Evolutionary conservation across 2,888 invertebrate genomes (phyloP).

Genomic region (Arge pagana): DNA sequence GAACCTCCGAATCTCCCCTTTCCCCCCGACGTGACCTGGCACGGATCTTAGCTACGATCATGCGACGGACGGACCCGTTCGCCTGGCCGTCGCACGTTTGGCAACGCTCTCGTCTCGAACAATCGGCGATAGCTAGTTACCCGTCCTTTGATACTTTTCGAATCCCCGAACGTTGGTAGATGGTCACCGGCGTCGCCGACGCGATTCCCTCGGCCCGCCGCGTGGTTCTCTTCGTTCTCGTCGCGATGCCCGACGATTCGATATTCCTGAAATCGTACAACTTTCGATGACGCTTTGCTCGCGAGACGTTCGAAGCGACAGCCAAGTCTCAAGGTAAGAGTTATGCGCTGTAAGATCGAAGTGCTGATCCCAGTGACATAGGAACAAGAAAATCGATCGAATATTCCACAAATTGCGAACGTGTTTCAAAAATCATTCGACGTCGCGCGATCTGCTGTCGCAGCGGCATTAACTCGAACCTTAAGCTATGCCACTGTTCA

Average conservation of each 20-base stretch:
- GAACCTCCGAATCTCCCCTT: no score
- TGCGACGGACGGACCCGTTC: no score
- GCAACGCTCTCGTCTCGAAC: no score
- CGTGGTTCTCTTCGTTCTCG: not conserved
- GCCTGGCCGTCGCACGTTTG: no score
- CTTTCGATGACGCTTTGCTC: not conserved
- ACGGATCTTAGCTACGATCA: no score
- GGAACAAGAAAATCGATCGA: not conserved
- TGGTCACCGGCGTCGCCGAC: constrained; percentile 7
- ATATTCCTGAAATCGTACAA: no score
- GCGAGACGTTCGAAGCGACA: not conserved
- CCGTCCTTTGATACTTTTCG: no score
- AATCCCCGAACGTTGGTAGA: no score
- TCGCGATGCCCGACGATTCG: not conserved
- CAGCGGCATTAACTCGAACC: constrained; percentile 48
- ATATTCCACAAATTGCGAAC: no score
- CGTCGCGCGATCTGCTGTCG: constrained; percentile 7
- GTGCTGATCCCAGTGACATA: constrained; percentile 19
- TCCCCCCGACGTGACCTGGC: no score
- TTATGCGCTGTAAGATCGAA: constrained; percentile 58
- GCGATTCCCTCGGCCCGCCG: not conserved
- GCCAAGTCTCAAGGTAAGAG: constrained; percentile 56
- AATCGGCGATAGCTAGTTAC: no score
- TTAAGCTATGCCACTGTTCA: constrained; percentile 35
- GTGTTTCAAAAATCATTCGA: not conserved